phyloP scores from a whole-genome alignment of 2,797 vertebrate species.

The Cryptoprocta ferox region DNA sequence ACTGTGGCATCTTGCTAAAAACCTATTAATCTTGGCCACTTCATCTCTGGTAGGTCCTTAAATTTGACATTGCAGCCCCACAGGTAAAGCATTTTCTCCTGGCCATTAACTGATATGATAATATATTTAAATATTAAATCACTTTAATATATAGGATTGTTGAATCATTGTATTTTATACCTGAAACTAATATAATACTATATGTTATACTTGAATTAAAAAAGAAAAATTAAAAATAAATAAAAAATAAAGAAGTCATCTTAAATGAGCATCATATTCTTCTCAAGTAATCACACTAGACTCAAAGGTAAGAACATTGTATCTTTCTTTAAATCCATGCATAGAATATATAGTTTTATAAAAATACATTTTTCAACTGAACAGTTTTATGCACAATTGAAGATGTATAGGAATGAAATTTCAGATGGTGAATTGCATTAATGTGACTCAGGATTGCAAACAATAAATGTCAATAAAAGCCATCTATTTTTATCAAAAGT shows the following conservation, averaged over 20 bases:
- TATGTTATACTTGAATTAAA: background rate
- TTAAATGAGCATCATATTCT: background rate
- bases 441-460: conserved; percentile 12
- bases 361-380: background rate
- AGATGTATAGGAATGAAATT: background rate
- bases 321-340: background rate
- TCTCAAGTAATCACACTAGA: background rate
- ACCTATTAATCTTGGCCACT: background rate
- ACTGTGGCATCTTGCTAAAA: background rate
- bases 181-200: background rate
- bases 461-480: conserved; percentile 12
- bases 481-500: conserved; percentile 40
- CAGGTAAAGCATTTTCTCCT: background rate
- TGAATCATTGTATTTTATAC: background rate
- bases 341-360: background rate
- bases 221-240: background rate
- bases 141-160: background rate
- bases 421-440: background rate
- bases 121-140: background rate
- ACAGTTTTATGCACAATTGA: background rate
- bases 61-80: background rate
- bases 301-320: background rate
- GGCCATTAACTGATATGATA: background rate
- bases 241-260: background rate
- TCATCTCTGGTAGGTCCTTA: background rate